Evolutionary conservation across 2,797 vertebrate species (phyloP).

Genomic region (Sebastiscus tertius): DNA sequence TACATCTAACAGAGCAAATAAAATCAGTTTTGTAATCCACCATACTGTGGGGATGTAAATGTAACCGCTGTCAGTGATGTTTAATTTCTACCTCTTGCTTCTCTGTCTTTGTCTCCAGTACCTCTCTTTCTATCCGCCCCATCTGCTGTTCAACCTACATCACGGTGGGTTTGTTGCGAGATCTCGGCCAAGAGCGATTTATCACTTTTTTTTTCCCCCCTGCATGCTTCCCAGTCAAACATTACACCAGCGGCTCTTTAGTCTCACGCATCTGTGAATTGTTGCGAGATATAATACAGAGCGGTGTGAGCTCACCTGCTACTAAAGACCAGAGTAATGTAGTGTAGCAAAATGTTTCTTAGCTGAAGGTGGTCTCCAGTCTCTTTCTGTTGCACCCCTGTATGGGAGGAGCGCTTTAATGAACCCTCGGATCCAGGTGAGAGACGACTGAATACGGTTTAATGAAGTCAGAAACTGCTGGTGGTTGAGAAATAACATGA

Average conservation of each 20-base stretch:
- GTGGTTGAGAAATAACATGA: constrained; percentile 29
- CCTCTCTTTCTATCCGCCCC: constrained; percentile 9
- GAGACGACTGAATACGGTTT: constrained; percentile 39
- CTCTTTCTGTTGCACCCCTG: constrained; percentile 36
- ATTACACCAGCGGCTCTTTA: constrained; percentile 28
- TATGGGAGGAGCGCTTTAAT: constrained; percentile 48
- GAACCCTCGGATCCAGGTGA: constrained; percentile 40
- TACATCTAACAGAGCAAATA: background rate
- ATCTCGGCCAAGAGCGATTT: constrained; percentile 43
- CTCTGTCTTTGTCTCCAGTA: constrained; percentile 5
- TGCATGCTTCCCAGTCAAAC: constrained; percentile 47
- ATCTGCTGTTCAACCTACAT: constrained; percentile 44
- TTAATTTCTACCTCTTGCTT: constrained; percentile 3
- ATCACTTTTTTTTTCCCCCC: constrained; percentile 39
- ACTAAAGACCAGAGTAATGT: constrained; percentile 67
- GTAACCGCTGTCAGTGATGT: background rate
- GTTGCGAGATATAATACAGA: constrained; percentile 43
- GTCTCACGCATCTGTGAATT: constrained; percentile 43
- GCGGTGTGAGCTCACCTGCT: constrained; percentile 31
- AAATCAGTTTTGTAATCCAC: background rate
- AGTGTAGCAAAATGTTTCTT: constrained; percentile 57
- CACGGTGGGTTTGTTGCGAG: constrained; percentile 27
- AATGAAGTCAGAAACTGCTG: constrained; percentile 43
- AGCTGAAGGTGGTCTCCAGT: constrained; percentile 37
- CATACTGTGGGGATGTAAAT: background rate